Base-by-base conservation (phyloP, 2,797 vertebrate species). In the Sebastolobus alascanus region DNA sequence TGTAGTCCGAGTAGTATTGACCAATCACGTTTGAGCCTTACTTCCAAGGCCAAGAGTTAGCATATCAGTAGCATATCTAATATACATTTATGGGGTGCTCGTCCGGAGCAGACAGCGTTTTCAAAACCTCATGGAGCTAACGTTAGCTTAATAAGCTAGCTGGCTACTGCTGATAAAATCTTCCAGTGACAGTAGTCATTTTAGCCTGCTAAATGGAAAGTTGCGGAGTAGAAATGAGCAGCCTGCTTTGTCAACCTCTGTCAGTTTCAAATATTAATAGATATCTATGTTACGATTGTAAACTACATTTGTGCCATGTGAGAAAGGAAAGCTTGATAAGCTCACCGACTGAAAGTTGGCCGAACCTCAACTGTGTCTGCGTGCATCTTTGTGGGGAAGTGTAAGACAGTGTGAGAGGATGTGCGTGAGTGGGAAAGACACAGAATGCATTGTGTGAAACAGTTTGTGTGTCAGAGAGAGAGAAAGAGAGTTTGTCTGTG, bases 401-500 rank as follows among this genome's bases (percentile, higher is more conserved):
- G 72, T 71, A 61, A 67, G 83, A 79, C 58, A 63, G 73, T 63
- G 74, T 56, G 70, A 75, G 70, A 60, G 58, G 63, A 60, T 27
- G 77, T 79, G 81, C 37, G 73, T 55, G 78, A 73, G 77, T 14
- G 68, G 67, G 65, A 46, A 61, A 79, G 68, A 91, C 84, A 90
- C 79, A 87, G 81, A 79, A 69, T 9, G 77, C 82, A 83, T 90
- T 90, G 91, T 91, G 76, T 75, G 79, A 73, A 79, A 22, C 60
- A 50, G 68, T 80, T 72, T 83, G 86, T 83, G 83, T 77, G 81
- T 84, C 73, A 64, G 67, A 69, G 46, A 80, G 79, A 77, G 79
- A 79, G 79, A 83, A 46, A 72, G 80, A 66, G 84, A 83, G 87
- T 86, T 76, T 77, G 90, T 84, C 85, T 86, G 85, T 71, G 82